Evolutionary conservation across 1,140 invertebrate species (phyloP), one percentile per base, ranked within the genome.

Genomic region (Cheumatopsyche charites): DNA sequence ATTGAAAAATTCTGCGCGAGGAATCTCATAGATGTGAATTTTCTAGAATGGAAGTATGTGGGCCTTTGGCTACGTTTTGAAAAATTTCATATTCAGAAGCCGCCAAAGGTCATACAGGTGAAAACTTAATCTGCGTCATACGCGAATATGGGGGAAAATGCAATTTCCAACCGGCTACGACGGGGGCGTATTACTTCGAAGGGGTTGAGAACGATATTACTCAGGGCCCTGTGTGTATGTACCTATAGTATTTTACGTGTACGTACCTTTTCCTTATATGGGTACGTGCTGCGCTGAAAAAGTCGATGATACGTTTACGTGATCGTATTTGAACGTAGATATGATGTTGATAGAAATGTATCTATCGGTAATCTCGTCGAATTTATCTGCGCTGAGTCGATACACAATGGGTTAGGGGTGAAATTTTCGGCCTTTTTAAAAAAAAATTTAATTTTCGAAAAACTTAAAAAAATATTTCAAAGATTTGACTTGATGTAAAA

Each of bases 91-190:
- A 42, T 63, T 63, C 29, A 25, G 23, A 11, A 15, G 62, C n/a
- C 47, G 61, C 3, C 13, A 66, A 66, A 66, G 29, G 63, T 29
- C 21, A 12, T 66, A 36, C 29, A 66, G 25, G 63, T 66, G 6
- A 66, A 58, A 66, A 66, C 63, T 66, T 66, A 66, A 66, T 66
- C 63, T 49, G 63, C 63, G 63, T 66, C 63, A 66, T 66, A 66
- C 63, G 43, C 63, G 42, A 49, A 49, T 25, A 21, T 13, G 63
- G 9, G 29, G 63, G 23, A 42, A 66, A 66, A 66, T 66, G 63
- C 63, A 66, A 66, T 66, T 66, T 66, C 23, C 25, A 12, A 36
- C 17, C n/a, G 61, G 61, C n/a, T 9, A 23, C 43, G 43, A 15
- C 4, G 4, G 13, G 43, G 43, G 15, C 12, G 15, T 12, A 47